A percentile compares a stretch with the other conserved stretches of the same genome.
Evolutionary conservation across 1,140 invertebrate species (phyloP).

Genomic region (Elymnias hypermnestra): DNA sequence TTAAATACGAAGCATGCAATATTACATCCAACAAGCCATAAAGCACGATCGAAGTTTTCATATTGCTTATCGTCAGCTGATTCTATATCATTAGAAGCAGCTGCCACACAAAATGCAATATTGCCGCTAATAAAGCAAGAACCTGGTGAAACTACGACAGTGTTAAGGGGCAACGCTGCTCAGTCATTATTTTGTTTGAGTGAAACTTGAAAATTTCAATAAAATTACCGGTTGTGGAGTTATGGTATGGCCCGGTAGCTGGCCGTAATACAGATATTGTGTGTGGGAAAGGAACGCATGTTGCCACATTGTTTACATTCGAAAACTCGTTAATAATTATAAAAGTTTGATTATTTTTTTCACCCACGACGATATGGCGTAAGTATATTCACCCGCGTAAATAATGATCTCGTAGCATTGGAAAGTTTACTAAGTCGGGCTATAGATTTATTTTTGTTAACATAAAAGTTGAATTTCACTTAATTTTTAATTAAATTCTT

Average conservation of each 20-base stretch:
- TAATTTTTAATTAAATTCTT: too few species aligned
- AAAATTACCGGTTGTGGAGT: slow-evolving; percentile 43
- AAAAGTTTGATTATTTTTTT: slow-evolving; percentile 7
- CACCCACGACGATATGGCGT: too few species aligned
- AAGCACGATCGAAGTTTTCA: slow-evolving; percentile 27
- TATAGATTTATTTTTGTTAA: too few species aligned
- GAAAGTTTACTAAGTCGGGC: too few species aligned
- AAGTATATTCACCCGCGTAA: too few species aligned
- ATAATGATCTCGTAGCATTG: too few species aligned
- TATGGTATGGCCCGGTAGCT: slow-evolving; percentile 26
- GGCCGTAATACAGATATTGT: slow-evolving; percentile 19
- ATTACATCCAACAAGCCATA: slow-evolving; percentile 28
- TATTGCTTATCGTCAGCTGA: slow-evolving; percentile 26
- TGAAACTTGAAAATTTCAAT: slow-evolving; percentile 48
- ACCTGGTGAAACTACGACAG: slow-evolving; percentile 42
- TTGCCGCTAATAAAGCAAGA: slow-evolving; percentile 47
- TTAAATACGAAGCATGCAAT: too few species aligned
- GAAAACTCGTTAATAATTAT: not conserved
- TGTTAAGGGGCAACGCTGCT: slow-evolving; percentile 37
- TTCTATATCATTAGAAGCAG: slow-evolving; percentile 29
- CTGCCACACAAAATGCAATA: slow-evolving; percentile 40
- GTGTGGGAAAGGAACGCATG: slow-evolving; percentile 16
- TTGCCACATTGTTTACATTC: slow-evolving; percentile 15
- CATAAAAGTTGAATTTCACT: too few species aligned
- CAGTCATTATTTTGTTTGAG: slow-evolving; percentile 53